Evolutionary conservation across 2,113 vertebrate genomes (phyloP).

Genomic region (Microtus oregoni): DNA sequence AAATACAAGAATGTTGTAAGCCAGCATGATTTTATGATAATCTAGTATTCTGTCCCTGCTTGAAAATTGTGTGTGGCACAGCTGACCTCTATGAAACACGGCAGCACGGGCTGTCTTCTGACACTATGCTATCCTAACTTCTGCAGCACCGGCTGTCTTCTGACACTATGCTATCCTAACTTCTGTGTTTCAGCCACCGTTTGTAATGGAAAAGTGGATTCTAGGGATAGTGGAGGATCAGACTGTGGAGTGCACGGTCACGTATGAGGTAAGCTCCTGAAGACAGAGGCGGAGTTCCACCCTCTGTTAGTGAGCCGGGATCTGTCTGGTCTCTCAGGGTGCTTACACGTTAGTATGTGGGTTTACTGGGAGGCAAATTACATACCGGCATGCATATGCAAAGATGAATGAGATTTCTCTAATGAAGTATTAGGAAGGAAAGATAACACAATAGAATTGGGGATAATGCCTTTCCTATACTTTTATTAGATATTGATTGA

Average conservation of each 20-base stretch:
- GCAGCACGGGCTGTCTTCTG: not conserved
- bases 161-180: not conserved
- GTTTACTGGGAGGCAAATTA: not conserved
- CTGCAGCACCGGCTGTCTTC: not conserved
- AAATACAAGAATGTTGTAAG: not conserved
- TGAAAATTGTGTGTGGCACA: not conserved
- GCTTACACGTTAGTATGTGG: not conserved
- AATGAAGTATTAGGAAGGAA: not conserved
- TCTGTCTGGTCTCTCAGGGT: not conserved
- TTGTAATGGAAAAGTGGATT: constrained; percentile 99
- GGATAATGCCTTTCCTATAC: not conserved
- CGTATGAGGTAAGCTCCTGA: constrained; percentile 92
- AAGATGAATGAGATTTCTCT: constrained; percentile 38
- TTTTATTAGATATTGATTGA: not conserved
- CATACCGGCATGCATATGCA: not conserved
- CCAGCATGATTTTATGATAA: not conserved
- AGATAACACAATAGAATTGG: not conserved
- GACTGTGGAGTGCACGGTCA: constrained; percentile 94
- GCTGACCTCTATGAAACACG: not conserved
- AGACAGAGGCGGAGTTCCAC: not conserved
- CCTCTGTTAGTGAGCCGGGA: not conserved
- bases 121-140: too few relatives aligned
- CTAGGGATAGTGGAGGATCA: constrained; percentile 92
- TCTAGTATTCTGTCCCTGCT: not conserved
- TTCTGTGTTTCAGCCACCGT: constrained; percentile 93